Conservation (phyloP, 1,140 invertebrate genomes). For the Nebria ingens region DNA sequence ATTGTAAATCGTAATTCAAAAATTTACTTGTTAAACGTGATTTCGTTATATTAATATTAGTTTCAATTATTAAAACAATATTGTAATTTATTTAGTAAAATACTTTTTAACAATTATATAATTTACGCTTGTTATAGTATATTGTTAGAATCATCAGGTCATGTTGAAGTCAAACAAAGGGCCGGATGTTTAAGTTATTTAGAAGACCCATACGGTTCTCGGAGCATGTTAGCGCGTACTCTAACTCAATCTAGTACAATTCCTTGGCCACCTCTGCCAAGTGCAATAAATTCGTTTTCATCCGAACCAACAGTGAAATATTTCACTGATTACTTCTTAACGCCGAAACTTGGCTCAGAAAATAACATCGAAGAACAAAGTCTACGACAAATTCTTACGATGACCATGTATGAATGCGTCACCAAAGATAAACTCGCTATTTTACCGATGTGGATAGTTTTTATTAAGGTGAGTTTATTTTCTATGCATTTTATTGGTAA, state of each 20-base stretch:
- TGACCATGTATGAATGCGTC: conserved; percentile 76
- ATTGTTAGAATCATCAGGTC: conserved; percentile 56
- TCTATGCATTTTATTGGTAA: conserved; percentile 13
- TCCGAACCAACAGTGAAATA: conserved; percentile 52
- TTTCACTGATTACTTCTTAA: conserved; percentile 56
- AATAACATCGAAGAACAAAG: conserved; percentile 35
- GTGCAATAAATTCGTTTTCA: conserved; percentile 54
- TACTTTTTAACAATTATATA: conserved; percentile 23
- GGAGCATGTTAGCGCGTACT: conserved; percentile 70
- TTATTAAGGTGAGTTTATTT: conserved; percentile 49
- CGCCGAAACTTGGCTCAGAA: conserved; percentile 21
- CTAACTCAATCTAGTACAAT: conserved; percentile 67
- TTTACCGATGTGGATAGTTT: conserved; percentile 59
- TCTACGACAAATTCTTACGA: conserved; percentile 57
- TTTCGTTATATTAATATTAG: not conserved
- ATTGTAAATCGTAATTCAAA: too few relatives aligned
- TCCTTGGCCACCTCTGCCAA: conserved; percentile 51
- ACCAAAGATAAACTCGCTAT: conserved; percentile 75
- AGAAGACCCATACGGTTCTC: conserved; percentile 79
- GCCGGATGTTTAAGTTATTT: conserved; percentile 80
- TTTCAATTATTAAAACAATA: not conserved
- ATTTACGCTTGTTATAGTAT: too few relatives aligned
- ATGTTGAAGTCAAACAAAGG: conserved; percentile 76
- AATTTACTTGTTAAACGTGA: not conserved
- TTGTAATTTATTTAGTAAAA: conserved; percentile 24